Conservation (phyloP, 37 sponge, comb jelly and placozoan genomes). For the Dysidea cf. avara region DNA sequence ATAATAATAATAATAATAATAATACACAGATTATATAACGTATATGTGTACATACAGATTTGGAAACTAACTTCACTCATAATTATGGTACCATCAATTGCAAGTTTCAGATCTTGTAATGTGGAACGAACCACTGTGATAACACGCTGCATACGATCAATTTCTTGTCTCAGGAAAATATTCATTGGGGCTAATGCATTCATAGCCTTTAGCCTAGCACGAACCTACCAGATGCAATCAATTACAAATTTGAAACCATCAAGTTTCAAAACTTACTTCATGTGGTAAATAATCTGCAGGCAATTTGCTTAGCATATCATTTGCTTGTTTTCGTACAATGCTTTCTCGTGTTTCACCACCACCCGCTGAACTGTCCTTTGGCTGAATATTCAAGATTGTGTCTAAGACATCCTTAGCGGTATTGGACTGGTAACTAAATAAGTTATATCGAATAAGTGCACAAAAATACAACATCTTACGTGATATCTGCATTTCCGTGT, state of each 20-base stretch:
- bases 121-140: conserved; percentile 86
- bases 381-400: conserved; percentile 97
- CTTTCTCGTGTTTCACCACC: conserved; percentile 98
- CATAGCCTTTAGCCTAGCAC: conserved; percentile 90
- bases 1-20: background rate
- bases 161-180: conserved; percentile 98
- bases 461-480: conserved; percentile 31
- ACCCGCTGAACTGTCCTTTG: conserved; percentile 94
- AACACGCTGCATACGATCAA: conserved; percentile 98
- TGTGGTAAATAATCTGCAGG: conserved; percentile 93
- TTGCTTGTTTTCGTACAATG: conserved; percentile 89
- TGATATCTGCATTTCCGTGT: conserved; percentile 99
- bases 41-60: too few relatives aligned
- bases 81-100: conserved; percentile 99
- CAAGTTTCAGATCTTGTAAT: conserved; percentile 92
- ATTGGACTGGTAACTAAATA: conserved; percentile 84
- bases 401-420: conserved; percentile 82
- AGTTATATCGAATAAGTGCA: background rate
- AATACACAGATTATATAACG: too few relatives aligned
- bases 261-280: conserved; percentile 50
- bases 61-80: conserved; percentile 95
- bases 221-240: conserved; percentile 31
- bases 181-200: conserved; percentile 98
- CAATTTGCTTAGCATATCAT: conserved; percentile 93
- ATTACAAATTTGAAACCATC: background rate